These are phyloP conservation scores for Mareca strepera DNA, from an alignment of 2,797 vertebrate species.

Conservation along the genomic window DNA sequence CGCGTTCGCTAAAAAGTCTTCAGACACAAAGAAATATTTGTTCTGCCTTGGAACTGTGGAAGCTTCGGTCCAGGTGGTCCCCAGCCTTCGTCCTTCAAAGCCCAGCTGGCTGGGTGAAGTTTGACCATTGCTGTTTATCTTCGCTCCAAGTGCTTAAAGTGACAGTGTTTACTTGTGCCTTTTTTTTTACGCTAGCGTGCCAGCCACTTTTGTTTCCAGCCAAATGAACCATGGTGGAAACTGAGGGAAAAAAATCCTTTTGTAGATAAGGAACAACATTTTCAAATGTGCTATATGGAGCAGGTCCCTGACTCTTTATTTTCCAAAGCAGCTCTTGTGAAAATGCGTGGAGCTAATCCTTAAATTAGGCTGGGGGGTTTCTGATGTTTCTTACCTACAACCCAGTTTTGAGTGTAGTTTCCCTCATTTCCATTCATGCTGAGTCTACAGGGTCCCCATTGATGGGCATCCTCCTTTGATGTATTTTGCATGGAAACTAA, in stretches of 20 bases:
- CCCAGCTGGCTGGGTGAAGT: not conserved
- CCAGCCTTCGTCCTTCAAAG: not conserved
- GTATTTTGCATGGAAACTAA: slow-evolving; percentile 43
- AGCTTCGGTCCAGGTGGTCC: not conserved
- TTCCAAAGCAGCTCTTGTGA: not conserved
- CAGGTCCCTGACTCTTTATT: not conserved
- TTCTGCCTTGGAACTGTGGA: not conserved
- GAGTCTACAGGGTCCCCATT: slow-evolving; percentile 1
- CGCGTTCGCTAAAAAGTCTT: not conserved
- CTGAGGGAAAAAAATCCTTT: not conserved
- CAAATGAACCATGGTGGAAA: not conserved
- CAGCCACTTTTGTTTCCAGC: not conserved
- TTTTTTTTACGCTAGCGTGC: not conserved
- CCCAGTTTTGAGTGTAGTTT: slow-evolving; percentile 12
- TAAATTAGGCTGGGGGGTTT: not conserved
- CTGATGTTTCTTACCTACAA: not conserved
- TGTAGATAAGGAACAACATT: not conserved
- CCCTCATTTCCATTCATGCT: not conserved
- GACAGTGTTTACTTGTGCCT: not conserved
- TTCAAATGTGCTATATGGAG: not conserved
- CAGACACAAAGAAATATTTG: slow-evolving; percentile 16
- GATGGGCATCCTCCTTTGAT: slow-evolving; percentile 39
- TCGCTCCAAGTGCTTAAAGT: not conserved
- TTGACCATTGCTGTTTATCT: not conserved
- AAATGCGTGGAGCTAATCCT: not conserved